These are phyloP conservation scores for Spicauda simplicius DNA, from an alignment of 2,888 invertebrate species.

Conservation along the genomic window DNA sequence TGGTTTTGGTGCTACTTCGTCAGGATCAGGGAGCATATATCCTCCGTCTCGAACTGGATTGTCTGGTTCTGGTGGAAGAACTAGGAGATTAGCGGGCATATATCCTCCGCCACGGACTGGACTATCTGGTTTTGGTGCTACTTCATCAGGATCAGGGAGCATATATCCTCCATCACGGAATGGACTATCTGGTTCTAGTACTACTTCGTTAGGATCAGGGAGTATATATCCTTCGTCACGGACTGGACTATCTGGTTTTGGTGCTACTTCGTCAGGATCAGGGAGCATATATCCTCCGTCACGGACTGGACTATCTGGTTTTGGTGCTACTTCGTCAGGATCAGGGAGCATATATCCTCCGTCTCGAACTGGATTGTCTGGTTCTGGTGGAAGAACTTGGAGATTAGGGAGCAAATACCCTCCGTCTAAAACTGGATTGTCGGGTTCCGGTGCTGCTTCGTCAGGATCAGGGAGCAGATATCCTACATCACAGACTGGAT, in stretches of 20 bases:
- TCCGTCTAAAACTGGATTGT: no score
- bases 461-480: conserved; percentile 37
- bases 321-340: no score
- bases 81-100: neutral
- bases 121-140: no score
- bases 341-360: conserved; percentile 18
- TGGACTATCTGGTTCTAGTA: neutral
- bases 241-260: conserved; percentile 20
- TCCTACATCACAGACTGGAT: conserved; percentile 40
- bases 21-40: conserved; percentile 31
- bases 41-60: conserved; percentile 15
- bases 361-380: conserved; percentile 21
- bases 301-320: no score
- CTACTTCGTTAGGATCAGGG: neutral
- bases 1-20: no score
- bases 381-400: conserved; percentile 1
- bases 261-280: neutral
- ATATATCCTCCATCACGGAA: no score
- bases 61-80: conserved; percentile 9
- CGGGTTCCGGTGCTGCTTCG: no score
- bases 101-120: no score
- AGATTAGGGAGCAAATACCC: no score
- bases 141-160: no score
- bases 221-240: conserved; percentile 44
- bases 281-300: no score